phyloP scores from a whole-genome alignment of 1,140 invertebrate genomes.

The Drosophila mojavensis region DNA sequence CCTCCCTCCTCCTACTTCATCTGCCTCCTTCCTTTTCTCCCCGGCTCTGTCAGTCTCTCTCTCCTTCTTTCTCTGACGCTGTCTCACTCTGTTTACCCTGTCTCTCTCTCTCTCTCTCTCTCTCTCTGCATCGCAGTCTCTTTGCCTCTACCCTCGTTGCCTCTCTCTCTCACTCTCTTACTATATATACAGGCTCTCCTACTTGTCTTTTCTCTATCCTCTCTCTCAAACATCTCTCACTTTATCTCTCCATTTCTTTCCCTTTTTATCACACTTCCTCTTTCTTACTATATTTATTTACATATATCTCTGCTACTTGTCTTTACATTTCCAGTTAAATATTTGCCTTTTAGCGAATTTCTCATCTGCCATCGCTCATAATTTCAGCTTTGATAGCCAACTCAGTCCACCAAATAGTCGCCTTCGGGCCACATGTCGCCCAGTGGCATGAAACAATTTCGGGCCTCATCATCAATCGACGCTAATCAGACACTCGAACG shows the following conservation, averaged over 20 bases:
- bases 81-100: no score
- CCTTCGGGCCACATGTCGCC: constrained; percentile 8
- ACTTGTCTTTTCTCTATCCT: background rate
- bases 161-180: background rate
- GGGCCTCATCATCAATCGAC: constrained; percentile 21
- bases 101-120: no score
- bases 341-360: background rate
- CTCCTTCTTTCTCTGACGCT: no score
- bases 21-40: no score
- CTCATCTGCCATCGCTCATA: constrained; percentile 1
- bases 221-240: background rate
- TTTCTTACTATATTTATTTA: no score
- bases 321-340: background rate
- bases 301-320: background rate
- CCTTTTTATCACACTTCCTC: background rate
- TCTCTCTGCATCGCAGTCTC: no score
- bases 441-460: constrained; percentile 13
- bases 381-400: no score
- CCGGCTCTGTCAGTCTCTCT: no score
- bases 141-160: no score
- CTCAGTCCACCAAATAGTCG: constrained; percentile 14
- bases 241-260: background rate
- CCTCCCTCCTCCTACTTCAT: no score
- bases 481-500: constrained; percentile 43
- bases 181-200: background rate